These are phyloP conservation scores for Onchidella celtica DNA, from an alignment of 2,888 invertebrate genomes.

Conservation along the genomic window DNA sequence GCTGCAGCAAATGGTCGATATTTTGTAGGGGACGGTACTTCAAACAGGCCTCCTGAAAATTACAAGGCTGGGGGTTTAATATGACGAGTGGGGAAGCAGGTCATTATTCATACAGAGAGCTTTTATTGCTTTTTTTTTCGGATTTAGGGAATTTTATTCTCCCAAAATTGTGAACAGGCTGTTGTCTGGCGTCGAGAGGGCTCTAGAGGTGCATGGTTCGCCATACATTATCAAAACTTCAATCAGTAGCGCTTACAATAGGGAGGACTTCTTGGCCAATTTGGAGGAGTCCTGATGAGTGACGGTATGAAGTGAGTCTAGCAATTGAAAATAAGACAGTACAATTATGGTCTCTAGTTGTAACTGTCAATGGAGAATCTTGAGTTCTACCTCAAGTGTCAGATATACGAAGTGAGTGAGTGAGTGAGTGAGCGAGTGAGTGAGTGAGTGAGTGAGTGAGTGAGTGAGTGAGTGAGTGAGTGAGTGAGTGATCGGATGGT, in stretches of 20 bases:
- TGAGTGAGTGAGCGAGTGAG: not conserved
- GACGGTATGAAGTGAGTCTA: no score
- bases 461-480: not conserved
- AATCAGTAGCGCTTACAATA: no score
- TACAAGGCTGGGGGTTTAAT: not conserved
- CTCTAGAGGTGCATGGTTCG: no score
- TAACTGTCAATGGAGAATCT: no score
- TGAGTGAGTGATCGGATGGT: not conserved
- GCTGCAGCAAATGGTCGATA: not conserved
- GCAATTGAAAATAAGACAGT: no score
- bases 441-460: not conserved
- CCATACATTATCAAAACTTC: no score
- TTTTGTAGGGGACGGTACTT: not conserved
- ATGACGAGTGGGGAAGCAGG: not conserved
- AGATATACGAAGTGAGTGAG: no score
- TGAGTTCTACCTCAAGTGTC: no score
- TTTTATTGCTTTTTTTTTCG: not conserved
- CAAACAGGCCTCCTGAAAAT: slow-evolving; percentile 1
- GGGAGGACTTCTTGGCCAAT: no score
- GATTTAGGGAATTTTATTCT: not conserved
- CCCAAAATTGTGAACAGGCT: not conserved
- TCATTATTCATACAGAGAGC: slow-evolving; percentile 4
- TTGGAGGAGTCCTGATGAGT: no score
- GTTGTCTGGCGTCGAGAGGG: not conserved
- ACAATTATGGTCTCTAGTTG: no score